A percentile compares a stretch with the other conserved stretches of the same genome.
Evolutionary conservation across 1,140 invertebrate genomes (phyloP).

Genomic region (Euura lappo): DNA sequence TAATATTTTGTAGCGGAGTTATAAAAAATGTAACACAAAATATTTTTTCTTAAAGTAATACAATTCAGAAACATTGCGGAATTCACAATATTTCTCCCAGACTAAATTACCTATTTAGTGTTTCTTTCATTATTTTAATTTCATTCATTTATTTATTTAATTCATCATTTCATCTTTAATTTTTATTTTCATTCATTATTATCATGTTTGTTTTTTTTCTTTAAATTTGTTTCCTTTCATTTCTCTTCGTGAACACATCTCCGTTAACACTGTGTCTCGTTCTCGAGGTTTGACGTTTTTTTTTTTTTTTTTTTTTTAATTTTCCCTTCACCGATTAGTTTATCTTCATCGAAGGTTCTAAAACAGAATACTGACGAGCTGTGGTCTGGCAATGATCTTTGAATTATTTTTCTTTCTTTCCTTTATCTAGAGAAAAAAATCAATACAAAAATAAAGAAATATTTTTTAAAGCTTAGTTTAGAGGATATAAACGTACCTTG

Average conservation of each 20-base stretch:
- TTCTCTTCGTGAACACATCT: slow-evolving; percentile 13
- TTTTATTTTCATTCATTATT: background rate
- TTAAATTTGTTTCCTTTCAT: slow-evolving; percentile 8
- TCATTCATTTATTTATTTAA: slow-evolving; percentile 17
- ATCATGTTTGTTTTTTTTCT: slow-evolving; percentile 8
- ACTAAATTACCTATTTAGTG: slow-evolving; percentile 30
- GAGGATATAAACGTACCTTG: slow-evolving; percentile 26
- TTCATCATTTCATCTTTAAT: background rate
- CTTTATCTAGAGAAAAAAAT: slow-evolving; percentile 6
- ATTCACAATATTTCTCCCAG: slow-evolving; percentile 52
- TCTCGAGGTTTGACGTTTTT: slow-evolving; percentile 15
- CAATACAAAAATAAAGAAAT: slow-evolving; percentile 11
- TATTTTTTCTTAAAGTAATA: slow-evolving; percentile 56
- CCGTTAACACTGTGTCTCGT: background rate
- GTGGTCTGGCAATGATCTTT: slow-evolving; percentile 50
- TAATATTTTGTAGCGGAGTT: slow-evolving; percentile 54
- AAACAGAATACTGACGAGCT: slow-evolving; percentile 44
- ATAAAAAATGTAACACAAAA: slow-evolving; percentile 62
- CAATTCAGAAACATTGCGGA: slow-evolving; percentile 54
- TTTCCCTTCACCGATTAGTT: slow-evolving; percentile 2
- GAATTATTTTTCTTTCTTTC: slow-evolving; percentile 31
- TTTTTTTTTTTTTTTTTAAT: slow-evolving; percentile 24
- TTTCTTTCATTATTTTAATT: slow-evolving; percentile 17
- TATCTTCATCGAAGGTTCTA: slow-evolving; percentile 11
- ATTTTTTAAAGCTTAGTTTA: slow-evolving; percentile 1